These are phyloP conservation scores for Odocoileus hemionus DNA, from an alignment of 2,113 vertebrate species.

Conservation along the genomic window DNA sequence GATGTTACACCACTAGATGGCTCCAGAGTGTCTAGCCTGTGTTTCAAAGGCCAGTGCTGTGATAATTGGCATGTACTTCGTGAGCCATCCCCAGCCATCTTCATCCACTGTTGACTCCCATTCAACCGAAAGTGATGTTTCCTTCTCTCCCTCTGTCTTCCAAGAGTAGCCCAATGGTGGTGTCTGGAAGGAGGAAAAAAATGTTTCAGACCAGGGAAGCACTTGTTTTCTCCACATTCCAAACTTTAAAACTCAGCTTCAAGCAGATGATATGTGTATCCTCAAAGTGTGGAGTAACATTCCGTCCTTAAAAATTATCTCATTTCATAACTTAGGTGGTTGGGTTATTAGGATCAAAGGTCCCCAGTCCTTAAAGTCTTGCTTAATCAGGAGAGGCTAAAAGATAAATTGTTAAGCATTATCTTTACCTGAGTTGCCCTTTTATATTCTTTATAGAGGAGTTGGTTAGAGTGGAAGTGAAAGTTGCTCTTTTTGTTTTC, in stretches of 20 bases:
- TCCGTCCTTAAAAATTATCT: neutral
- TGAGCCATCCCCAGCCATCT: neutral
- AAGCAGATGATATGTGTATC: neutral
- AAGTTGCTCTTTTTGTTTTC: neutral
- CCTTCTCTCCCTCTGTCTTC: slow-evolving; percentile 32
- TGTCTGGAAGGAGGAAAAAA: neutral
- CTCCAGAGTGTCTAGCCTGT: slow-evolving; percentile 45
- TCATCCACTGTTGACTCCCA: slow-evolving; percentile 17
- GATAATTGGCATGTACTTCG: neutral
- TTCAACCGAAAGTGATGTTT: neutral
- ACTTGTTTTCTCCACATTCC: neutral
- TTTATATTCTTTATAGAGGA: neutral
- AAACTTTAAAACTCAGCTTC: neutral
- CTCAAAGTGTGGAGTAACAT: neutral
- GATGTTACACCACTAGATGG: slow-evolving; percentile 62
- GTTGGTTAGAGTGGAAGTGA: neutral
- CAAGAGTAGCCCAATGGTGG: neutral
- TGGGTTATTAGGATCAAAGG: neutral
- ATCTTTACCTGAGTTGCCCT: neutral
- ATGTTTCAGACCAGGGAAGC: neutral
- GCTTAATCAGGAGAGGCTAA: neutral
- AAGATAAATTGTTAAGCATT: neutral
- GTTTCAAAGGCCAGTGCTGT: neutral
- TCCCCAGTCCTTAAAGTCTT: neutral
- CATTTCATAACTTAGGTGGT: neutral